Evolutionary conservation across 2,888 invertebrate genomes (phyloP).

Genomic region (Hydroisotoma schaefferi): DNA sequence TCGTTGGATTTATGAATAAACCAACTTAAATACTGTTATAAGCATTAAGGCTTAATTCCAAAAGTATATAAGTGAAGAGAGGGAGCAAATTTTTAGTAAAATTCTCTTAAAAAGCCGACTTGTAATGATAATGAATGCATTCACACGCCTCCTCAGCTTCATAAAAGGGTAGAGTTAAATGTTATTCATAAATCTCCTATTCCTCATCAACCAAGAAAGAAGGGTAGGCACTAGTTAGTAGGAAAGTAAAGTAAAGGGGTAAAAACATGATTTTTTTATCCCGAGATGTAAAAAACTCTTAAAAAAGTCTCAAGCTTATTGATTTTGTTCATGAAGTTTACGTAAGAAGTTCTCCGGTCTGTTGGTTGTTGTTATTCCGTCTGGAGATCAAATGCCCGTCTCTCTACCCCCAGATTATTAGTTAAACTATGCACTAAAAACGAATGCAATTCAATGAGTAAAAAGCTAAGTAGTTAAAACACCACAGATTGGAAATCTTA

Average conservation of each 20-base stretch:
- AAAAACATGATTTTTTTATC: background rate
- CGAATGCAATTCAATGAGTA: background rate
- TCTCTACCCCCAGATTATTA: background rate
- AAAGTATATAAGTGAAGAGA: no score
- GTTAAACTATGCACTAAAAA: no score
- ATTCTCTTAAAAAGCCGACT: conserved; percentile 13
- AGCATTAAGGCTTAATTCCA: conserved; percentile 2
- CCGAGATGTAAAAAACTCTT: background rate
- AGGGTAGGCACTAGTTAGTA: no score
- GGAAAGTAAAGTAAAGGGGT: conserved; percentile 9
- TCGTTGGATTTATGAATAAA: no score
- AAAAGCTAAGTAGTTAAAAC: background rate
- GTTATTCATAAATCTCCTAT: no score
- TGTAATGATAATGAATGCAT: conserved; percentile 20
- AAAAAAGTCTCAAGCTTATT: conserved; percentile 9
- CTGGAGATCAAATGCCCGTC: conserved; percentile 2
- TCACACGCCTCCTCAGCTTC: conserved; percentile 21
- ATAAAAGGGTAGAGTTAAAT: no score
- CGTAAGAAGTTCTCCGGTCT: conserved; percentile 13
- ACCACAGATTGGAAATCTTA: no score
- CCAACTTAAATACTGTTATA: no score
- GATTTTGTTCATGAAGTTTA: conserved; percentile 12
- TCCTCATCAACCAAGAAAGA: no score
- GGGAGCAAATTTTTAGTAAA: conserved; percentile 12
- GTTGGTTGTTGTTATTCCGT: conserved; percentile 7